Evolutionary conservation across 2,113 vertebrate genomes (phyloP).

Genomic region (Narcine bancroftii): DNA sequence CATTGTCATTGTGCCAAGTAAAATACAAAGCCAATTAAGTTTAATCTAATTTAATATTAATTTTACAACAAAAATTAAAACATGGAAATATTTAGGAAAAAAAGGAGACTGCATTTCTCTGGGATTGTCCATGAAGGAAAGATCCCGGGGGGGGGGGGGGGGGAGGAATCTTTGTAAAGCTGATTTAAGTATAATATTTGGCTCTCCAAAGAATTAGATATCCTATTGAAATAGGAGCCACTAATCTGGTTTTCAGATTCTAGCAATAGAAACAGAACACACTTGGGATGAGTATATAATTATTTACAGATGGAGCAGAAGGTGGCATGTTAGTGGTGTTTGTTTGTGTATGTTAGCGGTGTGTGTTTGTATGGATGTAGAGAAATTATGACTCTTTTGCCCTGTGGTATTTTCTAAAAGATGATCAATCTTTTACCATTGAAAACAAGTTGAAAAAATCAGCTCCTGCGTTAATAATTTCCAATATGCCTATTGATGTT

Average conservation of each 20-base stretch:
- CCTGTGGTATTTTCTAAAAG: neutral
- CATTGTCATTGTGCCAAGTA: too few species aligned
- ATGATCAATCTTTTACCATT: neutral
- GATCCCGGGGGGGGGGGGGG: too few species aligned
- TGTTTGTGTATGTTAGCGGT: neutral
- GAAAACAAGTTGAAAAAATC: neutral
- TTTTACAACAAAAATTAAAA: neutral
- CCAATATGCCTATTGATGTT: neutral
- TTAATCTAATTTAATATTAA: too few species aligned
- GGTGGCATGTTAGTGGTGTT: neutral
- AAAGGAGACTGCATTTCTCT: neutral
- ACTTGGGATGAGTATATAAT: neutral
- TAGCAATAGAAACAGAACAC: neutral
- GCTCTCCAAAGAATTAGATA: neutral
- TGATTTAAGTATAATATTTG: neutral
- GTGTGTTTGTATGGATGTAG: constrained; percentile 1
- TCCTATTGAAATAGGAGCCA: neutral
- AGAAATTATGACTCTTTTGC: too few species aligned
- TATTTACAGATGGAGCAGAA: neutral
- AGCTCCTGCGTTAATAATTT: neutral
- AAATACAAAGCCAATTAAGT: too few species aligned
- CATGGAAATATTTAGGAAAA: neutral
- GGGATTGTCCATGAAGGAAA: neutral
- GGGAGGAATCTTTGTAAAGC: too few species aligned
- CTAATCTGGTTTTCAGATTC: neutral